phyloP scores from a whole-genome alignment of 2,113 vertebrate genomes.

The Hippocampus zosterae region DNA sequence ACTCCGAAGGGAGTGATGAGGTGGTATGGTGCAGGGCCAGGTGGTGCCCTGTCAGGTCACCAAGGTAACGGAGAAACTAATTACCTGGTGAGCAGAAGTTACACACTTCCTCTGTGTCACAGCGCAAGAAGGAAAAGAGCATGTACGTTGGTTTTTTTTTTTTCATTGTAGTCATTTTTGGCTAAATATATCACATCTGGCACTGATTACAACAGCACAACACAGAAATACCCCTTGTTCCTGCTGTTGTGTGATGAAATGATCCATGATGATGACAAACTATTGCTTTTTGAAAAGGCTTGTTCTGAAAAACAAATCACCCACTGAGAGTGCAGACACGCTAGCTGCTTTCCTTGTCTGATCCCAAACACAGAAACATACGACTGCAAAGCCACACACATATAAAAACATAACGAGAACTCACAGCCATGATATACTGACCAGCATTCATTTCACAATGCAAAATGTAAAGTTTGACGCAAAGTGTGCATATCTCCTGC shows the following conservation, averaged over 20 bases:
- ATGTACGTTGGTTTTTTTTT: background rate
- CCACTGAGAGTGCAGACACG: constrained; percentile 14
- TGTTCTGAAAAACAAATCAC: constrained; percentile 33
- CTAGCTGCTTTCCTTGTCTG: constrained; percentile 11
- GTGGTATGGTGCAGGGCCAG: constrained; percentile 29
- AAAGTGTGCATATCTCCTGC: background rate
- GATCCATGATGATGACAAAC: constrained; percentile 11
- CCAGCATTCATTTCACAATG: background rate
- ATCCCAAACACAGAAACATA: background rate
- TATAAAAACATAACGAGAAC: background rate
- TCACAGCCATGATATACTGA: background rate
- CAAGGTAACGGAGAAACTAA: constrained; percentile 44
- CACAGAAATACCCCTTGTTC: constrained; percentile 25
- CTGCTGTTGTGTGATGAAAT: background rate
- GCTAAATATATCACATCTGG: constrained; percentile 54
- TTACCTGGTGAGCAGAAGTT: constrained; percentile 25
- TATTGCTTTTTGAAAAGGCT: constrained; percentile 22
- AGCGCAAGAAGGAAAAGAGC: constrained; percentile 4
- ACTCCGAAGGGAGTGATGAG: constrained; percentile 27
- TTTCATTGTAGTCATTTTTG: constrained; percentile 27
- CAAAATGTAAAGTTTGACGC: background rate
- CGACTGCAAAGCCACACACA: constrained; percentile 18
- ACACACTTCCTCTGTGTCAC: background rate
- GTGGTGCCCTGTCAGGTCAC: constrained; percentile 48
- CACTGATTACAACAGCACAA: constrained; percentile 50